Base-by-base conservation (phyloP, 2,888 invertebrate genomes). In the Mactromeris polynyma region DNA sequence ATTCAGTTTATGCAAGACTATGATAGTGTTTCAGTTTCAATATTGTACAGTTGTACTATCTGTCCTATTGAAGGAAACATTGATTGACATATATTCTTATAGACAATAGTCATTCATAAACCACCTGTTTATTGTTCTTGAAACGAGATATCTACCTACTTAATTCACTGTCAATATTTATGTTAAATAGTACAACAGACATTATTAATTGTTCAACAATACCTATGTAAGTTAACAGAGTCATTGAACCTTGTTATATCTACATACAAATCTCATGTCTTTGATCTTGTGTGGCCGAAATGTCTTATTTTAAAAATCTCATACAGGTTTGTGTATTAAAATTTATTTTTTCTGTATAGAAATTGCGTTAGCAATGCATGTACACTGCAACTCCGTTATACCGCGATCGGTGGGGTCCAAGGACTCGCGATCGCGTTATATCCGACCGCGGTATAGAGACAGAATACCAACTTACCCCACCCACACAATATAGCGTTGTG, bases 261-360 rank as follows among this genome's bases (percentile, higher is more conserved):
- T 1, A 14, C 36, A 36, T 73, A 36, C 7, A 33, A 36, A 36
- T 33, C 36, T 33, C 14, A 58, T 36, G 19, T 33, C 73, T 36
- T 73, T 73, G 36, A 73, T 73, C 73, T 73, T 73, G 73, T 73
- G 73, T 73, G 73, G 73, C 36, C 73, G 73, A 73, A 73, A 73
- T 36, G 19, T 64, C 46, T 46, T 46, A 1, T 46, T 46, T 46
- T 46, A 46, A 46, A 46, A 46, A 46, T 7, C 11, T 46, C 11
- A 11, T 11, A 46, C 46, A 46, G 6, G 17, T 46, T 46, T 46
- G n/a, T n/a, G n/a, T n/a, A n/a, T n/a, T n/a, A n/a, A n/a, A n/a
- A n/a, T n/a, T n/a, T n/a, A n/a, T n/a, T n/a, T n/a, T n/a, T n/a
- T n/a, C n/a, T n/a, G n/a, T n/a, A n/a, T n/a, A n/a, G n/a, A n/a